Conservation (phyloP, 2,113 vertebrate species). For the Vireo altiloquus region DNA sequence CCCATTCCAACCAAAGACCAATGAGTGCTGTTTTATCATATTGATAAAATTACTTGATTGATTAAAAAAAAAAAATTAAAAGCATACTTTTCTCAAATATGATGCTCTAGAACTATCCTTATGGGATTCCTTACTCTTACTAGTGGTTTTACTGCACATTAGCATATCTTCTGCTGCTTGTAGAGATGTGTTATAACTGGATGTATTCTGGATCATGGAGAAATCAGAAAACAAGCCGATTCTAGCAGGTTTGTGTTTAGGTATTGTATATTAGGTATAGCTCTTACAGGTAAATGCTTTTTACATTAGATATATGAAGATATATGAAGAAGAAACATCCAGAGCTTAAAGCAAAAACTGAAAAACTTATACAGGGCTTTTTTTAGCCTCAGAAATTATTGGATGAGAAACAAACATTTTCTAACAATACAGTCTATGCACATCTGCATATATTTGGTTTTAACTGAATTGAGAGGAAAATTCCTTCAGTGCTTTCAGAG, state of each 20-base stretch:
- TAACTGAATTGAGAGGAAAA: not conserved
- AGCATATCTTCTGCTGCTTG: not conserved
- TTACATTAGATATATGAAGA: not conserved
- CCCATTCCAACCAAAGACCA: not conserved
- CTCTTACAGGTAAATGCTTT: not conserved
- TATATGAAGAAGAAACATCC: not conserved
- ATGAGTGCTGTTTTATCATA: not conserved
- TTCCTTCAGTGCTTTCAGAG: not conserved
- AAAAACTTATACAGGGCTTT: not conserved
- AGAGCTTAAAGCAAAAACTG: not conserved
- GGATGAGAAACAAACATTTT: not conserved
- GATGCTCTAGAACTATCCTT: not conserved
- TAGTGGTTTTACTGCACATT: not conserved
- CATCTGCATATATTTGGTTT: not conserved
- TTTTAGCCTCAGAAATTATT: not conserved
- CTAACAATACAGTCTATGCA: not conserved
- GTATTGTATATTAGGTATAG: not conserved
- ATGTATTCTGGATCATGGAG: not conserved
- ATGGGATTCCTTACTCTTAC: not conserved
- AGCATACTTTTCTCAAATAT: not conserved
- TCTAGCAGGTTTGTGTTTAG: not conserved
- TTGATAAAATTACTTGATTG: not conserved
- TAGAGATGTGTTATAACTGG: not conserved
- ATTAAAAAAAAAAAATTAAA: not conserved
- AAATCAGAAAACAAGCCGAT: not conserved